Percentiles rank a stretch among this genome's conserved stretches.
Evolutionary conservation across 2,888 invertebrate genomes (phyloP).

Genomic region (Unio delphinus): DNA sequence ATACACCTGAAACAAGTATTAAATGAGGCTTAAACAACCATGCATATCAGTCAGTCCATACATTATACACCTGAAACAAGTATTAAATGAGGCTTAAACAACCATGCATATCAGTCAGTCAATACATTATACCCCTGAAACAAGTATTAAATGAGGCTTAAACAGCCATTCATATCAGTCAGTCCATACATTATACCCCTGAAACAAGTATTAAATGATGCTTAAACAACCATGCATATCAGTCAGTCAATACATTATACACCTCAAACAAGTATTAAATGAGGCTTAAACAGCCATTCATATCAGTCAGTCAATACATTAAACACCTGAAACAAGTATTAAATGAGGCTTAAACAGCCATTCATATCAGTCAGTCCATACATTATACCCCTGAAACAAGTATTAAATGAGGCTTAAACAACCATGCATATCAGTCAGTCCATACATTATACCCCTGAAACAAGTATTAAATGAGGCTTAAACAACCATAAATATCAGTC

Average conservation of each 20-base stretch:
- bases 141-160: background rate
- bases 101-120: conserved; percentile 76
- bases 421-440: conserved; percentile 76
- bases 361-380: conserved; percentile 82
- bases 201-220: conserved; percentile 27
- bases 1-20: conserved; percentile 76
- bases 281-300: no score
- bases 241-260: conserved; percentile 92
- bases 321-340: conserved; percentile 76
- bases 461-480: background rate
- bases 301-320: conserved; percentile 87
- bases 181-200: conserved; percentile 91
- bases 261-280: conserved; percentile 71
- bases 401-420: no score
- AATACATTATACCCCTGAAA: conserved; percentile 87
- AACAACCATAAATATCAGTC: conserved; percentile 71
- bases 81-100: no score
- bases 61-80: conserved; percentile 81
- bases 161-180: conserved; percentile 71
- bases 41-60: conserved; percentile 82
- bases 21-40: no score
- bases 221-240: no score
- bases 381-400: conserved; percentile 81
- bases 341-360: no score
- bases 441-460: conserved; percentile 87